Conservation (phyloP, 2,113 vertebrate species). For the Onychorhynchus coronatus region DNA sequence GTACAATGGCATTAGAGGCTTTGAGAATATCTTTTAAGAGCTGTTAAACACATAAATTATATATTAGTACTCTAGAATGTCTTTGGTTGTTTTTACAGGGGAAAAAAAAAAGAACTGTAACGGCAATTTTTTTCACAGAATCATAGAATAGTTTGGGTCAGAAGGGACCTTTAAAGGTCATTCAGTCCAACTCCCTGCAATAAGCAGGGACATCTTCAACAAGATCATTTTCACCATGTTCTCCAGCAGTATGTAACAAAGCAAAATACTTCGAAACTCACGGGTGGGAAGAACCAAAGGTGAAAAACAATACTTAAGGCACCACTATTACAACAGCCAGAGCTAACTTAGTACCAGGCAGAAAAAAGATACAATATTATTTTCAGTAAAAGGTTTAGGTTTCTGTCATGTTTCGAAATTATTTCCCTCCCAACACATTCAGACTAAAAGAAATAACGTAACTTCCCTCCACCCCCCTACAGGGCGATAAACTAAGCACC, state of each 20-base stretch:
- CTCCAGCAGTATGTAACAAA: not conserved
- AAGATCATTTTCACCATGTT: not conserved
- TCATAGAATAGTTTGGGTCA: not conserved
- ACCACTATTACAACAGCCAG: not conserved
- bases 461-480: no score
- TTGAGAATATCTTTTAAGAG: conserved; percentile 31
- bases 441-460: not conserved
- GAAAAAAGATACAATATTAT: not conserved
- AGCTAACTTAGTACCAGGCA: not conserved
- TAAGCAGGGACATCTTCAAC: not conserved
- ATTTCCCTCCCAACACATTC: not conserved
- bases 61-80: not conserved
- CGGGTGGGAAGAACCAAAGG: not conserved
- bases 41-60: conserved; percentile 28
- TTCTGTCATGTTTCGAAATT: not conserved
- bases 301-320: not conserved
- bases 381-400: not conserved
- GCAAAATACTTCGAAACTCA: not conserved
- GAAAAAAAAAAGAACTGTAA: not conserved
- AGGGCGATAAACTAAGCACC: not conserved
- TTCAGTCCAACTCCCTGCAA: not conserved
- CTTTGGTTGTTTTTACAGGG: not conserved
- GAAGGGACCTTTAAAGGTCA: not conserved
- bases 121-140: not conserved
- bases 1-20: conserved; percentile 3